Evolutionary conservation across 1,140 invertebrate species (phyloP).

Genomic region (Ooceraea biroi): DNA sequence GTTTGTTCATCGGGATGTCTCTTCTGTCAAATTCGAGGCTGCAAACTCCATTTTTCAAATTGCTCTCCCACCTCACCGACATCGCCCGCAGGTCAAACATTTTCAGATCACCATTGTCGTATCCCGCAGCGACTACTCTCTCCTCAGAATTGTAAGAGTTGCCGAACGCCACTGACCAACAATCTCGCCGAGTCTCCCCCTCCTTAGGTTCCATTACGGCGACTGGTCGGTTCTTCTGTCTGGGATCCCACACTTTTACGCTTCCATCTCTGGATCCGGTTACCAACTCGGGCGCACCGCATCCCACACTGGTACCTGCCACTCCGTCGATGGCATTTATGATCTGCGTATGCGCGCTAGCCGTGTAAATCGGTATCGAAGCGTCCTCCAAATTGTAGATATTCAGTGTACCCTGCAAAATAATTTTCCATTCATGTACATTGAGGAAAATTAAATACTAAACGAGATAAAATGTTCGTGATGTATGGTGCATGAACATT

Average conservation of each 20-base stretch:
- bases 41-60: conserved; percentile 97
- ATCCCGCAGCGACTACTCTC: conserved; percentile 94
- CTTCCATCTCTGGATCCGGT: conserved; percentile 97
- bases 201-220: conserved; percentile 93
- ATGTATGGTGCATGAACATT: neutral
- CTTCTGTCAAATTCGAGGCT: conserved; percentile 96
- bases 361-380: conserved; percentile 92
- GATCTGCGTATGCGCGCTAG: conserved; percentile 94
- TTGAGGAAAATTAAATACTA: neutral
- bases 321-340: conserved; percentile 98
- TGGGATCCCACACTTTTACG: conserved; percentile 98
- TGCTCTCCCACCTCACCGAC: conserved; percentile 95
- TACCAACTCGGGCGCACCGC: conserved; percentile 97
- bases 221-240: conserved; percentile 95
- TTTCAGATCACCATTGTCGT: conserved; percentile 98
- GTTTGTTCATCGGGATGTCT: conserved; percentile 98
- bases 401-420: conserved; percentile 88
- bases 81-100: conserved; percentile 96
- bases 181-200: conserved; percentile 90
- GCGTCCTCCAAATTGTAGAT: conserved; percentile 90
- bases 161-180: conserved; percentile 95
- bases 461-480: neutral
- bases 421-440: conserved; percentile 1
- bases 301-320: conserved; percentile 93
- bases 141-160: conserved; percentile 95